A percentile compares a stretch with the other conserved stretches of the same genome.
Conservation (phyloP, 1,140 invertebrate genomes). For the Scaptomyza hsui region DNA sequence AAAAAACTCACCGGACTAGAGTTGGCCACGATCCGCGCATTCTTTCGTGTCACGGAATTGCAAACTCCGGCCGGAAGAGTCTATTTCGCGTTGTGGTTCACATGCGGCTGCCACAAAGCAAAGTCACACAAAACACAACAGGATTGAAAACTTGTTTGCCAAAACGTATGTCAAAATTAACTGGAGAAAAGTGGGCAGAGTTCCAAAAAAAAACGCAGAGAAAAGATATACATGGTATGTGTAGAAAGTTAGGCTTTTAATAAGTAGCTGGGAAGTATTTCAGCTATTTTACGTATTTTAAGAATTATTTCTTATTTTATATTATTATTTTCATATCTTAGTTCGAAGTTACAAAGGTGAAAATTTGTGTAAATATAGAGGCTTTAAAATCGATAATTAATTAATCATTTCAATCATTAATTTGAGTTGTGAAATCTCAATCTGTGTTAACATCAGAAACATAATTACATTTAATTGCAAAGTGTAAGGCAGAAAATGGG, state of each 20-base stretch:
- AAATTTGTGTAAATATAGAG: no score
- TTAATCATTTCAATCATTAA: no score
- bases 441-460: no score
- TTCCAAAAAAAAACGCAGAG: neutral
- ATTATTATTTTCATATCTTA: no score
- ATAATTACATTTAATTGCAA: neutral
- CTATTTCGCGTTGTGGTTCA: neutral
- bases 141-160: neutral
- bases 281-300: no score
- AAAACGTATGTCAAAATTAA: neutral
- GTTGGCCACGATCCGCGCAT: slow-evolving; percentile 33
- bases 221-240: neutral
- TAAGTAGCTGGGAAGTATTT: neutral
- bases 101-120: neutral
- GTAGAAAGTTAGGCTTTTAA: neutral
- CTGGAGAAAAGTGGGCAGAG: neutral
- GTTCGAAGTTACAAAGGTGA: no score
- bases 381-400: no score
- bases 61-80: neutral
- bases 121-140: neutral
- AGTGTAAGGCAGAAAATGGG: neutral
- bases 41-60: slow-evolving; percentile 22
- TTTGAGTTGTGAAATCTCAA: no score
- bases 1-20: slow-evolving; percentile 10
- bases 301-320: no score